Percentiles rank a stretch among this genome's conserved stretches.
phyloP scores from a whole-genome alignment of 1,140 invertebrate species.

The Drosophila takahashii region DNA sequence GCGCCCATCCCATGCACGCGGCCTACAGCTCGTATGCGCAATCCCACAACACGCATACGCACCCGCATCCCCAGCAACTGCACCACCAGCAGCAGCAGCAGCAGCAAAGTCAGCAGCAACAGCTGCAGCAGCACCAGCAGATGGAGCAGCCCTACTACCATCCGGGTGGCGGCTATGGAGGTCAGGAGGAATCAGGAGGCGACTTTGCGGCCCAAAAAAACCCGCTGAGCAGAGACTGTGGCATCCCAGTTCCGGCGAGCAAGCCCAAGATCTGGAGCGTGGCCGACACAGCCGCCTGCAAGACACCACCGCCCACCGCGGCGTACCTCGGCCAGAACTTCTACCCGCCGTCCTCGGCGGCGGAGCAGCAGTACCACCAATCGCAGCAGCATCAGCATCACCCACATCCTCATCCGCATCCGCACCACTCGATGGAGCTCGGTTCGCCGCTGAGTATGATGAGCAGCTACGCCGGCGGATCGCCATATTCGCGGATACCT shows the following conservation, averaged over 20 bases:
- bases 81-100: conserved; percentile 51
- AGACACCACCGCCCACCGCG: conserved; percentile 91
- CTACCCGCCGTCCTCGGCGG: conserved; percentile 56
- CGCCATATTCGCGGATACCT: conserved; percentile 84
- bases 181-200: conserved; percentile 85
- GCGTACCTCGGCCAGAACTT: conserved; percentile 83
- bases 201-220: conserved; percentile 88
- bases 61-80: conserved; percentile 49
- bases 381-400: conserved; percentile 45
- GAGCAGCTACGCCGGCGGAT: conserved; percentile 83
- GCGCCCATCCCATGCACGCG: conserved; percentile 53
- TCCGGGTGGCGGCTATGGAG: conserved; percentile 67
- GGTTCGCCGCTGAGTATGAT: conserved; percentile 83
- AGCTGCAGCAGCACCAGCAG: conserved; percentile 25
- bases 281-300: conserved; percentile 98
- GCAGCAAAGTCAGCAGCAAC: conserved; percentile 43
- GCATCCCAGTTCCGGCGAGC: conserved; percentile 93
- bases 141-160: conserved; percentile 58
- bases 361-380: conserved; percentile 42
- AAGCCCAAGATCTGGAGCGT: conserved; percentile 99
- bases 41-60: conserved; percentile 47
- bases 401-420: conserved; percentile 35
- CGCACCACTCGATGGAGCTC: conserved; percentile 61
- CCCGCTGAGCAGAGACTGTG: conserved; percentile 88
- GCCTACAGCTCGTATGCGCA: conserved; percentile 64